Conservation (phyloP, 2,888 invertebrate species). For the Dasypogon diadema region DNA sequence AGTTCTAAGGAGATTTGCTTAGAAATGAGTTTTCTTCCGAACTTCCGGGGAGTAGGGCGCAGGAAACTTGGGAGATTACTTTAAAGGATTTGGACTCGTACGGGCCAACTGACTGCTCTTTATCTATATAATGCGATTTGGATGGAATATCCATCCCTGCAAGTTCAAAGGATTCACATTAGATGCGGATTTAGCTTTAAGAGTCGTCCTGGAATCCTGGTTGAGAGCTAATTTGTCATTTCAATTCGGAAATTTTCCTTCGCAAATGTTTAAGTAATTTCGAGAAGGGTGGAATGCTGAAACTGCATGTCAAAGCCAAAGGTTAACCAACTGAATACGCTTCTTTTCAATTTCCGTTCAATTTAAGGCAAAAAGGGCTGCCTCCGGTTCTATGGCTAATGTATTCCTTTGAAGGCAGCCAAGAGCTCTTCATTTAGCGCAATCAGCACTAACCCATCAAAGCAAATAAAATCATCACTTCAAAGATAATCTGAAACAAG, state of each 20-base stretch:
- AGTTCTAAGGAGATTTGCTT: slow-evolving; percentile 20
- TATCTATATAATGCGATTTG: too few species aligned
- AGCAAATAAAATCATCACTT: slow-evolving; percentile 14
- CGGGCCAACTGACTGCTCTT: too few species aligned
- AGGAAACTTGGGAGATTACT: background rate
- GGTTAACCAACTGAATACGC: background rate
- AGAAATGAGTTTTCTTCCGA: background rate
- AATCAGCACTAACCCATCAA: slow-evolving; percentile 8
- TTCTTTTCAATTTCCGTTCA: background rate
- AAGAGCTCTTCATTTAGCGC: background rate
- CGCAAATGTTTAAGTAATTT: background rate
- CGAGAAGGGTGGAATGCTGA: background rate
- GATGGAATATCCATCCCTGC: too few species aligned
- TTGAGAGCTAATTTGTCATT: background rate
- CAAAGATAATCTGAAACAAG: slow-evolving; percentile 7
- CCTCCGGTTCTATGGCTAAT: background rate
- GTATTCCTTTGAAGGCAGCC: background rate
- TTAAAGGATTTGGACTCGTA: too few species aligned
- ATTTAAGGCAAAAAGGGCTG: background rate
- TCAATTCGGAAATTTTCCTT: background rate
- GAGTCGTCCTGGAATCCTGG: too few species aligned
- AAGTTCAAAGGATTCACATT: too few species aligned
- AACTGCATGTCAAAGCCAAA: background rate
- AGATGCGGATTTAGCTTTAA: too few species aligned
- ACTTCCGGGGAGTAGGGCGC: background rate